Evolutionary conservation across 2,888 invertebrate genomes (phyloP).

Genomic region (Ophion obscuratus): DNA sequence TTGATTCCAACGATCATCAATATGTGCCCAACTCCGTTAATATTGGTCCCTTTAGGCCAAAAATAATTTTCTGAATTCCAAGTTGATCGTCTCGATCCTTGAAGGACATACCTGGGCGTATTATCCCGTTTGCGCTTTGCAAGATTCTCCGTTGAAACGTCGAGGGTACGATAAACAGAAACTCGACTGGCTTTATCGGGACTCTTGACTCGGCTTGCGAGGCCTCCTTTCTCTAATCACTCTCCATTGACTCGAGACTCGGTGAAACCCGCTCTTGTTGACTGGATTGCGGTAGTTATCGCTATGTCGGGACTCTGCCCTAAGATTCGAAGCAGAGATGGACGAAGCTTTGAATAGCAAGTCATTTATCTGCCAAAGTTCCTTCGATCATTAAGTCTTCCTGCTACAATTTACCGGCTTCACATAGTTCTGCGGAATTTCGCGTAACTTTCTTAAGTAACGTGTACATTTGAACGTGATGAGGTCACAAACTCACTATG

Average conservation of each 20-base stretch:
- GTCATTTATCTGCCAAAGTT: slow-evolving; percentile 39
- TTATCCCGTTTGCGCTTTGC: not conserved
- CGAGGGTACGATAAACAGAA: slow-evolving; percentile 55
- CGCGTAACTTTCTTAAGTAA: not conserved
- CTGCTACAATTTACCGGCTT: not conserved
- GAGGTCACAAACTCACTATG: not conserved
- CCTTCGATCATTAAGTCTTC: slow-evolving; percentile 5
- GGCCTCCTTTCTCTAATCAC: slow-evolving; percentile 59
- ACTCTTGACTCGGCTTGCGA: slow-evolving; percentile 38
- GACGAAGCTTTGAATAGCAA: slow-evolving; percentile 61
- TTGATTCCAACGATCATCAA: not conserved
- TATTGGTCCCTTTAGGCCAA: not conserved
- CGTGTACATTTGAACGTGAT: not conserved
- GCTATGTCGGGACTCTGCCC: slow-evolving; percentile 27
- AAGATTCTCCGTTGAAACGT: slow-evolving; percentile 43
- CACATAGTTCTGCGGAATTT: slow-evolving; percentile 1
- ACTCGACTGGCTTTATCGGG: slow-evolving; percentile 46
- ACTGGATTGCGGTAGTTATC: slow-evolving; percentile 62
- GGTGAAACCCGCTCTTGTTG: slow-evolving; percentile 33
- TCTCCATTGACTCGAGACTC: slow-evolving; percentile 59
- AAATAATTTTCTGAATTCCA: not conserved
- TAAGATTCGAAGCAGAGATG: slow-evolving; percentile 34
- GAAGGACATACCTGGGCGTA: not conserved
- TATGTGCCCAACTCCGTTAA: too few relatives aligned
- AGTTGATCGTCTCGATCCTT: not conserved